Conservation (phyloP, 2,797 vertebrate genomes). For the Smutsia temminckii region DNA sequence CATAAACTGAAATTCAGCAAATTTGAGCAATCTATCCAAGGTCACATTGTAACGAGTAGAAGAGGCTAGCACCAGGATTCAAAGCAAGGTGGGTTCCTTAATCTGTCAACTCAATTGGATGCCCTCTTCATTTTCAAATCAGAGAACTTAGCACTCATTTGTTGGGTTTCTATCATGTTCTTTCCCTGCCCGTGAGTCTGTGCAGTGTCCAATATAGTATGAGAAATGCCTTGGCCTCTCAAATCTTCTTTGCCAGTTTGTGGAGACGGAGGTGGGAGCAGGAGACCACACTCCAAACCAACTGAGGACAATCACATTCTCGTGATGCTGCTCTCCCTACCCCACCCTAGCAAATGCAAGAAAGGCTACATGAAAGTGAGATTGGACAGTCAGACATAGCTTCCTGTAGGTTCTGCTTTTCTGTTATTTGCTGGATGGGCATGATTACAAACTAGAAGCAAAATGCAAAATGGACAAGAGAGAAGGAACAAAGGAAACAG, state of each 20-base stretch:
- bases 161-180: background rate
- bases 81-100: background rate
- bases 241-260: background rate
- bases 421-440: background rate
- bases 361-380: background rate
- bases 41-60: background rate
- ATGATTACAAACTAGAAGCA: background rate
- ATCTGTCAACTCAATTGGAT: background rate
- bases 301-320: background rate
- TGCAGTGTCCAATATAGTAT: background rate
- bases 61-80: background rate
- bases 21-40: background rate
- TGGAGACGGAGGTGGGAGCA: rapidly evolving
- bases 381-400: background rate
- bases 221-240: background rate
- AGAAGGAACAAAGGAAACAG: background rate
- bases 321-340: background rate
- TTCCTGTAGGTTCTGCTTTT: background rate
- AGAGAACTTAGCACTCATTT: background rate
- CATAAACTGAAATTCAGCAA: background rate
- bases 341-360: background rate
- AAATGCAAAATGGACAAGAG: background rate
- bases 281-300: background rate
- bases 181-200: background rate
- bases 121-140: background rate